Conservation (phyloP, 2,888 invertebrate species). For the Lochmaea capreae region DNA sequence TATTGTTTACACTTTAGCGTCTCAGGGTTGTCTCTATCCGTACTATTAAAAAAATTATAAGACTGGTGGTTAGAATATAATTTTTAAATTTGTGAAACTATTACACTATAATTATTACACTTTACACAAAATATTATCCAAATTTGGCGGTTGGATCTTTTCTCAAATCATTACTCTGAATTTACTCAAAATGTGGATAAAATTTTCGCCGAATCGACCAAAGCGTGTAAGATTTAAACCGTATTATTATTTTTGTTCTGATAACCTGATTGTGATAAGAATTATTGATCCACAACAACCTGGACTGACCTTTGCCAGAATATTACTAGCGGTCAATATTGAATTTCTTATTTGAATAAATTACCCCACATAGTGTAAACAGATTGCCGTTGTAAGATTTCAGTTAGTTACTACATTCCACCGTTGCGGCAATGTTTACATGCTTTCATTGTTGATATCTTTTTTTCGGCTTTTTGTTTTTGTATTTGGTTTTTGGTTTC, state of each 20-base stretch:
- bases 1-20: too few relatives aligned
- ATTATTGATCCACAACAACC: constrained; percentile 44
- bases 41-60: too few relatives aligned
- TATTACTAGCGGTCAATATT: constrained; percentile 46
- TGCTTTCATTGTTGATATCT: background rate
- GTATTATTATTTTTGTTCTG: constrained; percentile 15
- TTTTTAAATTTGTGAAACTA: too few relatives aligned
- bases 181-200: background rate
- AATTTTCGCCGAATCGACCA: background rate
- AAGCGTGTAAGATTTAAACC: background rate
- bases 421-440: constrained; percentile 18
- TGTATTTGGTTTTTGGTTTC: constrained; percentile 29
- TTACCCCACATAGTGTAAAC: constrained; percentile 35
- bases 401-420: constrained; percentile 29
- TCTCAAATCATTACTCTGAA: background rate
- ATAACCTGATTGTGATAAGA: constrained; percentile 36
- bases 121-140: background rate
- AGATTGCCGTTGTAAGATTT: constrained; percentile 35
- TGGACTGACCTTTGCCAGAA: constrained; percentile 45
- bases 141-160: background rate
- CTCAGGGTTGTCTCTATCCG: too few relatives aligned
- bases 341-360: constrained; percentile 49
- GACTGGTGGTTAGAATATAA: too few relatives aligned
- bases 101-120: too few relatives aligned
- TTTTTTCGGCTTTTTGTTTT: constrained; percentile 32